A percentile compares a stretch with the other conserved stretches of the same genome.
Evolutionary conservation across 2,888 invertebrate species (phyloP).

Genomic region (Drosophila setosimentum): DNA sequence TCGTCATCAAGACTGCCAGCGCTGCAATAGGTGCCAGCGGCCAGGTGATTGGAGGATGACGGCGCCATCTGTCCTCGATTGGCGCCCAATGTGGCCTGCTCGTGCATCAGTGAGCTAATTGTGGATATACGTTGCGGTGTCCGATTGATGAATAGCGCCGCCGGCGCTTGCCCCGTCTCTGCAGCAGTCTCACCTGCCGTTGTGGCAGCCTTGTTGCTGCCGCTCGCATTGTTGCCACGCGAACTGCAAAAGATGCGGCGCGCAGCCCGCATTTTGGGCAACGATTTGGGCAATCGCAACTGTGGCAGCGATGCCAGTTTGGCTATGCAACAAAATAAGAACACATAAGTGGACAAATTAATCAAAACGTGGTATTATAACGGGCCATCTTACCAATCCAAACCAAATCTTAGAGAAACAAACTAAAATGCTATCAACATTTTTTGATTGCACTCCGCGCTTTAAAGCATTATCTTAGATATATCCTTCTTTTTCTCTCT

Average conservation of each 20-base stretch:
- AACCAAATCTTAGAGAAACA: background rate
- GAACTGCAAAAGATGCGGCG: constrained; percentile 81
- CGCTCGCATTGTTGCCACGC: constrained; percentile 65
- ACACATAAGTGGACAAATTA: background rate
- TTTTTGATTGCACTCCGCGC: background rate
- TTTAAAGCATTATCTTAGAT: background rate
- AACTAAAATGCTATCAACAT: background rate
- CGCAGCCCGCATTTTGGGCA: constrained; percentile 80
- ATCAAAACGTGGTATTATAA: background rate
- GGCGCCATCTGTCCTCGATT: constrained; percentile 1
- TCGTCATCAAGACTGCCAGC: constrained; percentile 81
- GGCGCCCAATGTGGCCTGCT: constrained; percentile 29
- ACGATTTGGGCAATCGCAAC: constrained; percentile 83
- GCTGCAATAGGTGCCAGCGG: constrained; percentile 70
- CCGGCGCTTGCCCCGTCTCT: constrained; percentile 39
- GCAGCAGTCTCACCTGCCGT: background rate
- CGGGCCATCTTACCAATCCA: background rate
- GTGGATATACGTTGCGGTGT: constrained; percentile 84
- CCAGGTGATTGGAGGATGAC: constrained; percentile 13
- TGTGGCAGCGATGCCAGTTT: constrained; percentile 78
- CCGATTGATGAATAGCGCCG: constrained; percentile 79
- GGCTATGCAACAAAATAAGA: constrained; percentile 54
- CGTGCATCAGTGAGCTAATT: constrained; percentile 82
- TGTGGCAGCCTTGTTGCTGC: constrained; percentile 7
- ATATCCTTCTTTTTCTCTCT: background rate